Percentiles rank a stretch among this genome's conserved stretches.
Evolutionary conservation across 2,797 vertebrate genomes (phyloP).

Genomic region (Pelodytes ibericus): DNA sequence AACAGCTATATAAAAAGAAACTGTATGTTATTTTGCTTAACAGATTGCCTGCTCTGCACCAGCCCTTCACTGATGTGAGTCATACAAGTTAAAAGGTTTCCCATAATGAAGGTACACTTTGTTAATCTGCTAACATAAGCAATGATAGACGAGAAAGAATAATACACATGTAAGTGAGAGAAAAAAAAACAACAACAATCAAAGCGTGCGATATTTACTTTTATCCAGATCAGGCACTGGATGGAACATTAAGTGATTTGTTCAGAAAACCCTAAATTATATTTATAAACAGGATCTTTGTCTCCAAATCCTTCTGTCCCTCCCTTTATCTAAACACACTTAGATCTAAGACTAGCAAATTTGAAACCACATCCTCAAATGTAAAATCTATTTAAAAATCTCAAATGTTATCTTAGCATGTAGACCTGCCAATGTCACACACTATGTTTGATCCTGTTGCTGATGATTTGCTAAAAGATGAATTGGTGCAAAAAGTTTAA

Average conservation of each 20-base stretch:
- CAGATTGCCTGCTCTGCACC: background rate
- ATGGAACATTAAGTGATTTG: background rate
- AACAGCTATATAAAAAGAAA: background rate
- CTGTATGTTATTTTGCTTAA: background rate
- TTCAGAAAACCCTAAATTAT: background rate
- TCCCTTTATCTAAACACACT: constrained; percentile 36
- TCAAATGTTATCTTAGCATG: too few relatives aligned
- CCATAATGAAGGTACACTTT: background rate
- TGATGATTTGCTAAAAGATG: background rate
- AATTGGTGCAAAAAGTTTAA: background rate
- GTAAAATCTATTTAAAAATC: background rate
- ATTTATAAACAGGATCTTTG: background rate
- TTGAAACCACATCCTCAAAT: constrained; percentile 37
- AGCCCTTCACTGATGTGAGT: background rate
- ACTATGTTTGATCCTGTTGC: background rate
- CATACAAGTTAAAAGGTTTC: background rate
- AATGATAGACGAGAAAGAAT: background rate
- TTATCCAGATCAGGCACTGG: background rate
- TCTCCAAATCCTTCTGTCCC: background rate
- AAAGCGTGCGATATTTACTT: background rate
- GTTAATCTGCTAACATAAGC: background rate
- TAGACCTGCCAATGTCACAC: too few relatives aligned
- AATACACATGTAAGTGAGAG: background rate
- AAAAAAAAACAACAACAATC: background rate
- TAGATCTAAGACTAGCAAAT: constrained; percentile 2